Percentiles rank a stretch among this genome's conserved stretches.
These are phyloP conservation scores for Lophochroa leadbeateri DNA, from an alignment of 2,113 vertebrate species.

Conservation along the genomic window DNA sequence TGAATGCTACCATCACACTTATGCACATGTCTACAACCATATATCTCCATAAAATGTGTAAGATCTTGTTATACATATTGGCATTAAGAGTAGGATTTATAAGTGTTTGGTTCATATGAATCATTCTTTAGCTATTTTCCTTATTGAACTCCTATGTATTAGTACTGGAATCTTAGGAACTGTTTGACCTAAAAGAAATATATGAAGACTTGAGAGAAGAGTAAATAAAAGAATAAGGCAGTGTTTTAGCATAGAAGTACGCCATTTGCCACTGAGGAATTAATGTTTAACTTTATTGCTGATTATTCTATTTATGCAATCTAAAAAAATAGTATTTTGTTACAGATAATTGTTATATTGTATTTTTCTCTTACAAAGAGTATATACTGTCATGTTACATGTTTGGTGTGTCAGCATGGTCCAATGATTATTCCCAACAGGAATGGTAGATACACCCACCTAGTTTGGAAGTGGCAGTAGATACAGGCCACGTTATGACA, in stretches of 20 bases:
- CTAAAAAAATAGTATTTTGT: background rate
- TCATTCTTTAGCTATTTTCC: background rate
- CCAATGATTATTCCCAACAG: background rate
- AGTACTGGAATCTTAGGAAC: background rate
- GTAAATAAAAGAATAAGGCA: background rate
- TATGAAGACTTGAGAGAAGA: background rate
- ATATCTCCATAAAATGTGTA: background rate
- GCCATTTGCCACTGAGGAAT: background rate
- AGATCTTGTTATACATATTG: background rate
- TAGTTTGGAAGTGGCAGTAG: background rate
- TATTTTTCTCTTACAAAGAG: background rate
- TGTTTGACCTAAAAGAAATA: background rate
- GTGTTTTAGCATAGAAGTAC: background rate
- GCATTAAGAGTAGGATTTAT: background rate
- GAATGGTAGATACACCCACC: background rate
- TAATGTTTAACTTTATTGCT: background rate
- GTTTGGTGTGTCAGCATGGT: background rate
- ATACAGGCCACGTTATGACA: background rate
- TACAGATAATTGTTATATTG: background rate
- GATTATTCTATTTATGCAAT: background rate
- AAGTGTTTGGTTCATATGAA: background rate
- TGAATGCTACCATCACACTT: background rate
- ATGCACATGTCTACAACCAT: background rate
- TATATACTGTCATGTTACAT: background rate
- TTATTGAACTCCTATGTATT: background rate